A percentile compares a stretch with the other conserved stretches of the same genome.
These are phyloP conservation scores for Trematocara caparti DNA, from an alignment of 2,797 vertebrate genomes.

Conservation along the genomic window DNA sequence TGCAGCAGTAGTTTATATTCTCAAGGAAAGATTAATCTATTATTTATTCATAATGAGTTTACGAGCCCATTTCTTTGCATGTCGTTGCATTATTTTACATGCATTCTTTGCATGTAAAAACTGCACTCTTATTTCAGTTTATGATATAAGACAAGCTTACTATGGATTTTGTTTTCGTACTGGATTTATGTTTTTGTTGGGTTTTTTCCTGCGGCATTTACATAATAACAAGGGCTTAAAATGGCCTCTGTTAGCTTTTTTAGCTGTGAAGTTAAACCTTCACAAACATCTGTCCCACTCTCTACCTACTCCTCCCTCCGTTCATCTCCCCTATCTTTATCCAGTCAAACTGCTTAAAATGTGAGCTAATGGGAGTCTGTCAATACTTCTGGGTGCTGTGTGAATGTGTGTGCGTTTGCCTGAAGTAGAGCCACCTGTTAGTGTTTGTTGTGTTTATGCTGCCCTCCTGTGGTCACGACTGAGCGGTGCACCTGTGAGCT, in stretches of 20 bases:
- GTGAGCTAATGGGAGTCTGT: constrained; percentile 41
- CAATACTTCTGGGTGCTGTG: background rate
- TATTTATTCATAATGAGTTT: background rate
- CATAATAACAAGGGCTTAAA: background rate
- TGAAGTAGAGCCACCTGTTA: background rate
- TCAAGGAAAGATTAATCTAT: background rate
- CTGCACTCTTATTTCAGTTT: background rate
- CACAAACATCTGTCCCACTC: background rate
- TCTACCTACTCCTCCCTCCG: background rate
- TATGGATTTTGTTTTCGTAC: background rate
- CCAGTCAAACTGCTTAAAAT: constrained; percentile 1
- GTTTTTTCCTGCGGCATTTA: rapidly evolving
- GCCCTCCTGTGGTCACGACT: constrained; percentile 1
- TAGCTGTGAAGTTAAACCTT: background rate
- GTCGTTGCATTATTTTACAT: background rate
- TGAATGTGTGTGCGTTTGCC: background rate
- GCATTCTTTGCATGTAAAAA: background rate
- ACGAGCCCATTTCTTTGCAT: background rate
- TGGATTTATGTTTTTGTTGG: background rate
- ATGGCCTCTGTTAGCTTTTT: background rate
- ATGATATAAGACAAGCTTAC: background rate
- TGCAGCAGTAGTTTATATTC: background rate
- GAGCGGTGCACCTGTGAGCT: background rate
- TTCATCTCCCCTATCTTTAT: background rate
- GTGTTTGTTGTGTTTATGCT: background rate